phyloP scores from a whole-genome alignment of 1,140 invertebrate genomes.

The Drosophila repleta region DNA sequence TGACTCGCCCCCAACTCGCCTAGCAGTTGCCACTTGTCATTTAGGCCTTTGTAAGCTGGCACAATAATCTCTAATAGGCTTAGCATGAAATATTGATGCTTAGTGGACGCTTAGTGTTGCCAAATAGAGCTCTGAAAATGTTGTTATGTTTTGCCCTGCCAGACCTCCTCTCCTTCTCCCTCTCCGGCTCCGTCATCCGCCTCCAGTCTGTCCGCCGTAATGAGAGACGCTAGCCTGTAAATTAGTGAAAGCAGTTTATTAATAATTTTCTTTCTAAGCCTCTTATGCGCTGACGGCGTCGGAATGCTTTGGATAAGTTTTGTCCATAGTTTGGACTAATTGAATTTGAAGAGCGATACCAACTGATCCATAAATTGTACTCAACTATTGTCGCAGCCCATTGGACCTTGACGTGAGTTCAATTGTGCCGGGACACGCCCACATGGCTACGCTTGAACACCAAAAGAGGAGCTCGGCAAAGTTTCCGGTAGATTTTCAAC shows the following conservation, averaged over 20 bases:
- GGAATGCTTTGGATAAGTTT: slow-evolving; percentile 50
- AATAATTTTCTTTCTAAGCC: slow-evolving; percentile 57
- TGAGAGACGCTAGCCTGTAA: slow-evolving; percentile 48
- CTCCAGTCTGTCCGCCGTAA: slow-evolving; percentile 30
- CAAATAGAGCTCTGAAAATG: slow-evolving; percentile 64
- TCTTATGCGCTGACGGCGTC: slow-evolving; percentile 23
- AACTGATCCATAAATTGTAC: slow-evolving; percentile 38
- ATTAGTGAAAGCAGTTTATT: slow-evolving; percentile 78
- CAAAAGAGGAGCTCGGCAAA: slow-evolving; percentile 39
- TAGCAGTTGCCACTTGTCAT: slow-evolving; percentile 63
- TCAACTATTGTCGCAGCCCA: slow-evolving; percentile 46
- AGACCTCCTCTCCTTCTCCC: no score
- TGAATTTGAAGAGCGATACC: slow-evolving; percentile 49
- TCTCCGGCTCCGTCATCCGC: no score
- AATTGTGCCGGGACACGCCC: slow-evolving; percentile 55
- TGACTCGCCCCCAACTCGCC: neutral
- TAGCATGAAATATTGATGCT: slow-evolving; percentile 81
- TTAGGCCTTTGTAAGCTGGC: slow-evolving; percentile 71
- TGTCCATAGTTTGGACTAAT: slow-evolving; percentile 54
- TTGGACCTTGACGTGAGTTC: slow-evolving; percentile 58
- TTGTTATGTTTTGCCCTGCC: slow-evolving; percentile 54
- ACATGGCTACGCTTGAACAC: slow-evolving; percentile 49
- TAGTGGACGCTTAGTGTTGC: slow-evolving; percentile 76
- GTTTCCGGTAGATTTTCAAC: slow-evolving; percentile 23
- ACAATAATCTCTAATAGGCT: slow-evolving; percentile 81